Base-by-base conservation (phyloP, 2,797 vertebrate species). In the Danio kyathit region DNA sequence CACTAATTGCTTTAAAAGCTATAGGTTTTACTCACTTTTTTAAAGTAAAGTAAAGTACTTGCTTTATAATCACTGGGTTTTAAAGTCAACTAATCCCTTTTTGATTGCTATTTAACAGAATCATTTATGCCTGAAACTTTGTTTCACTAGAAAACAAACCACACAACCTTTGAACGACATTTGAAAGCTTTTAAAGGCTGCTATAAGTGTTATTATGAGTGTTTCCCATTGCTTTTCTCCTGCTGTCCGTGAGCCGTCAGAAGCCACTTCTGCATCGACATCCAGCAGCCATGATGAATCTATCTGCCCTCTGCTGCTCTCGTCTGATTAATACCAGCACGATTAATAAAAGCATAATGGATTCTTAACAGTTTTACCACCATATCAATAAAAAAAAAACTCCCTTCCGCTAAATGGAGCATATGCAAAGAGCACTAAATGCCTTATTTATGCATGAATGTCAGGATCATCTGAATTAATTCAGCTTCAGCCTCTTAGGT, bases 271-370 rank as follows among this genome's bases (percentile, higher is more conserved):
- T 43, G 69, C 1, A 54, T 54, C 0, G 13, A 29, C 19, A 29
- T 21, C 17, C 56, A 7, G 12, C 6, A 8, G 29, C 51, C 54
- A 60, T 57, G 52, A 67, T 63, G 44, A n/a, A 17, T 46, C 19
- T 51, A 17, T 57, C 13, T n/a, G 17, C n/a, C 43, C 44, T 41
- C 76, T 63, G 46, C 73, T 79, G 57, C 77, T 72, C 38, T 17
- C 21, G 60, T 80, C 64, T 85, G 76, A 88, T 83, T 77, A 80
- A 85, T 46, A 60, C 75, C 29, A 48, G 43, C 49, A 40, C 81
- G 72, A 78, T 86, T 87, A 79, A 88, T 87, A 86, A 89, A 61
- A 72, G 72, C 38, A 78, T 79, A 87, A 86, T 83, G 79, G 83
- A 80, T 80, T 76, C 79, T 76, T 65, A 82, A 83, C 80, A 77